These are phyloP conservation scores for Synchiropus splendidus DNA, from an alignment of 2,113 vertebrate species.

Conservation along the genomic window DNA sequence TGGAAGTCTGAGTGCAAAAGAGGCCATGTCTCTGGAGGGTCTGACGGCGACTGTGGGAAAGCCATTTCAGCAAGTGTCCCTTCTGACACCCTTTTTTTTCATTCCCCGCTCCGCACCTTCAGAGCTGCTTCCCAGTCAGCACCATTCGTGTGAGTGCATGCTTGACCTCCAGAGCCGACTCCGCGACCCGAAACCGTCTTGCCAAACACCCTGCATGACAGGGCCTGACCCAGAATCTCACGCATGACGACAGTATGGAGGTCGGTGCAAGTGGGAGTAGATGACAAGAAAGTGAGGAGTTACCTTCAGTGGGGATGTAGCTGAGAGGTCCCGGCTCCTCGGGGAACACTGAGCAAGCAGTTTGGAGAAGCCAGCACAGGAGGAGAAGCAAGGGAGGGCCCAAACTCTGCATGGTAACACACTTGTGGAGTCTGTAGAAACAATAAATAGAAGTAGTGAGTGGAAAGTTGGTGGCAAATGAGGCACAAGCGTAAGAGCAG, in stretches of 20 bases:
- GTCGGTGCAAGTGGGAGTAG: constrained; percentile 1
- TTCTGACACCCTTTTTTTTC: constrained; percentile 12
- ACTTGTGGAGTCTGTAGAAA: constrained; percentile 35
- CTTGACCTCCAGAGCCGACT: constrained; percentile 17
- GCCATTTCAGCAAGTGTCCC: constrained; percentile 9
- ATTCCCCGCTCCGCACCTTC: constrained; percentile 24
- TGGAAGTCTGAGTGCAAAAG: constrained; percentile 43
- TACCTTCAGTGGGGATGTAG: constrained; percentile 69
- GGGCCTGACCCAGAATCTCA: constrained; percentile 21
- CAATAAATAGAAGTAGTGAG: constrained; percentile 14
- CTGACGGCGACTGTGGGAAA: constrained; percentile 19
- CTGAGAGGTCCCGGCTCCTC: constrained; percentile 68
- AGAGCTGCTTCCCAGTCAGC: constrained; percentile 33
- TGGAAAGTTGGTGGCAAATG: constrained; percentile 18
- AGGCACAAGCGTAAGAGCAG: constrained; percentile 5
- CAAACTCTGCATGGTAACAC: constrained; percentile 53
- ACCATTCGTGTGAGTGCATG: constrained; percentile 27
- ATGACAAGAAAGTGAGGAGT: constrained; percentile 18
- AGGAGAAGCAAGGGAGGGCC: constrained; percentile 45
- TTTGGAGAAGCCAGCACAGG: constrained; percentile 56
- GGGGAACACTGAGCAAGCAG: constrained; percentile 55
- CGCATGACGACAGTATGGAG: constrained; percentile 13
- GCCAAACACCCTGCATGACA: constrained; percentile 17
- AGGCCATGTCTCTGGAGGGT: constrained; percentile 21
- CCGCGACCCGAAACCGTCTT: constrained; percentile 14